Base-by-base conservation (phyloP, 2,797 vertebrate species). In the Platalea minor region DNA sequence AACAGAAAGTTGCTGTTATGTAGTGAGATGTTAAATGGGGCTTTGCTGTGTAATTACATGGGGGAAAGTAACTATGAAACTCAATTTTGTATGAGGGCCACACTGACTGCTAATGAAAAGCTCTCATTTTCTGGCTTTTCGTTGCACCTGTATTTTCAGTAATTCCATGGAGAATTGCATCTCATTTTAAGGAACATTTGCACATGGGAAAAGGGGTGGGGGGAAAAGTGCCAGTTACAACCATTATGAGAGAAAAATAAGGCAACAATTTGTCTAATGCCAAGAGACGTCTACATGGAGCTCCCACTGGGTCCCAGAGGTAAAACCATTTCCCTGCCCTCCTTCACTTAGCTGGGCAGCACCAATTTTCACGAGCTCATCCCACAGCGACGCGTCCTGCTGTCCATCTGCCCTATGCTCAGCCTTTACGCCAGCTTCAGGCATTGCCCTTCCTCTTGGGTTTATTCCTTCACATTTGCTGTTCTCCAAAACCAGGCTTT, bases 41-140 rank as follows among this genome's bases (percentile, higher is more conserved):
- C 74, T 91, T 95, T 97, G 81, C 86, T 79, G 28, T 86, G 84
- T 96, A 97, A 97, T 97, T 97, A 92, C 64, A 95, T 20, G 41
- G 67, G 75, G 75, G 73, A 93, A 89, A 91, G 84, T 77, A 96
- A 84, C 92, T 93, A 72, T 84, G 82, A 96, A 93, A 93, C 85
- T 78, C 7, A 43, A 80, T 95, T 92, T 82, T 84, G 65, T 68
- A 43, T 74, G 60, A 95, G 70, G 88, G 76, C 91, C 85, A 86
- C 69, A 29, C 70, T 93, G 95, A 56, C 76, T 85, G 84, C 80
- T 93, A 94, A 94, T 56, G 85, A 94, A 95, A 84, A 95, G 64
- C 81, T 91, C 95, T 97, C 79, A 93, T 95, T 95, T 97, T 79
- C 83, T 65, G 64, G 86, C 35, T 60, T 16, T 60, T 60, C 10